Conservation (phyloP, 92 coral and sea anemone genomes). For the Actinernus sp. region DNA sequence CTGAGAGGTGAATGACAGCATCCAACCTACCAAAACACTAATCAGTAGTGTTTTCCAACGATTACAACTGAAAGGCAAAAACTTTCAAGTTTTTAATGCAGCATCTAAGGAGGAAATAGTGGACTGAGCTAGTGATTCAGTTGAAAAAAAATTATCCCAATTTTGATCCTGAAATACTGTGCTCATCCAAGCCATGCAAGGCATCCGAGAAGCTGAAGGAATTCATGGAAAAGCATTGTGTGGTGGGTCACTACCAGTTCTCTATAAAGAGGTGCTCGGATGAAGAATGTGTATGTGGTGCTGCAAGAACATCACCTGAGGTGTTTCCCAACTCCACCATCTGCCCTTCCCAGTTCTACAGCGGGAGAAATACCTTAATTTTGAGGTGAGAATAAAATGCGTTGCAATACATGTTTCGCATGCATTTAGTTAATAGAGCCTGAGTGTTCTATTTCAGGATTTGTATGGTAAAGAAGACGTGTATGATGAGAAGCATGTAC, state of each 20-base stretch:
- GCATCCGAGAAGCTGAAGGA: constrained; percentile 22
- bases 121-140: constrained; percentile 22
- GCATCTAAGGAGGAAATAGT: constrained; percentile 30
- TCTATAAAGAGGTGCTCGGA: constrained; percentile 43
- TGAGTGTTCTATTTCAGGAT: too few relatives aligned
- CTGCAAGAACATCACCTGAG: constrained; percentile 45
- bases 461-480: too few relatives aligned
- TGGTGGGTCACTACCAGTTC: constrained; percentile 44
- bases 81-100: constrained; percentile 23
- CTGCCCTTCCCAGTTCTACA: constrained; percentile 65
- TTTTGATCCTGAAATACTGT: constrained; percentile 11
- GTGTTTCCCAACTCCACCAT: constrained; percentile 57
- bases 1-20: constrained; percentile 36
- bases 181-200: constrained; percentile 32
- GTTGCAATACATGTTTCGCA: background rate
- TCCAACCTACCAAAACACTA: constrained; percentile 48
- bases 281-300: constrained; percentile 45
- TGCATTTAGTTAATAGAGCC: too few relatives aligned
- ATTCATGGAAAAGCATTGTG: constrained; percentile 49
- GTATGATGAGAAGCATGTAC: too few relatives aligned
- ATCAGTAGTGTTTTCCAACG: constrained; percentile 43
- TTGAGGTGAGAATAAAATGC: constrained; percentile 40
- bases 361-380: constrained; percentile 40
- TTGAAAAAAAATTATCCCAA: constrained; percentile 28
- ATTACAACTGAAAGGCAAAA: constrained; percentile 43